Base-by-base conservation (phyloP, 92 coral and sea anemone genomes). In the Palythoa grandis region DNA sequence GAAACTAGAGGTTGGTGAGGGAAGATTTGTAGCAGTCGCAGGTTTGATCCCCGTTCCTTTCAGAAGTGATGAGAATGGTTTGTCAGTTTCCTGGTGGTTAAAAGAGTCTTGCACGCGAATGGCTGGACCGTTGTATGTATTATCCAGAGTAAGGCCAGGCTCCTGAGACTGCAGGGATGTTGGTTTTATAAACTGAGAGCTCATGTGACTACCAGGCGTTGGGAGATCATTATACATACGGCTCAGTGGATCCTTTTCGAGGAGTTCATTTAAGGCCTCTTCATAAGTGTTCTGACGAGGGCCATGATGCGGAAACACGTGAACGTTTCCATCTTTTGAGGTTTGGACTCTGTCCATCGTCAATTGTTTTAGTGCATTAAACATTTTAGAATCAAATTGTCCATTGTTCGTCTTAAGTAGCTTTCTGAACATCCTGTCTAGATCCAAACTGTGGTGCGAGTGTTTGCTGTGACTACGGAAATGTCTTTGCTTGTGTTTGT, bases 301-400 rank as follows among this genome's bases (percentile, higher is more conserved):
- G 14, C 91, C 90, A 54, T 79, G 78, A 82, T 91, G 85, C 11
- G 93, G 86, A 68, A 78, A 92, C 52, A 94, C 86, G 77, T 94
- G 94, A 25, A 94, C 93, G 5, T 91, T 88, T 0, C 95, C 98
- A 67, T 94, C 95, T 0, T 91, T 84, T 1, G 98, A 86, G 20
- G 95, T 74, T n/a, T 92, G 89, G 22, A 92, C 74, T 57, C 89
- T 88, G 58, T 93, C 98, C 7, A 93, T 54, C 38, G 91, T 52
- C 20, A 89, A 73, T 68, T 91, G 82, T 63, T 84, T 91, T 13
- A 91, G 53, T 40, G 73, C 88, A 37, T 71, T 72, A 47, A 58
- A 65, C 88, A 86, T 63, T 19, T 78, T 61, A 39, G 74, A 16
- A 63, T 57, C 88, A 52, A 67, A 68, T 72, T 72, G 40, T 16